A percentile compares a stretch with the other conserved stretches of the same genome.
These are phyloP conservation scores for Drosophila kikkawai DNA, from an alignment of 1,140 invertebrate species.

Conservation along the genomic window DNA sequence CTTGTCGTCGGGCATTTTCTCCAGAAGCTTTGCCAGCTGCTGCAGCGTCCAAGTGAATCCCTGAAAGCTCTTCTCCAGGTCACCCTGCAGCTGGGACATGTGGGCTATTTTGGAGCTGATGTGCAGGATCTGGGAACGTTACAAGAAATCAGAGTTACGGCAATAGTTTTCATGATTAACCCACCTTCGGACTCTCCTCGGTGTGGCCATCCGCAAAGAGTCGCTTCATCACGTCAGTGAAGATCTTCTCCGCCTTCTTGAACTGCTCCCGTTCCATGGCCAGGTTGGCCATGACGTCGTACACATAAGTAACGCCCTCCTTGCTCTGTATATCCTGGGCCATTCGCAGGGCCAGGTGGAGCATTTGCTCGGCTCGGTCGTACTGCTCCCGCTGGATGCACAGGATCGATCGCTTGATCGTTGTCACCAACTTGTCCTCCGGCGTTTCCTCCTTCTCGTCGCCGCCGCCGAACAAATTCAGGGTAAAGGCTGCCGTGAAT, in stretches of 20 bases:
- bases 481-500: conserved; percentile 57
- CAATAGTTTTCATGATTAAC: conserved; percentile 52
- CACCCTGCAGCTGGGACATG: conserved; percentile 87
- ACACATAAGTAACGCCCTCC: conserved; percentile 93
- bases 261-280: conserved; percentile 91
- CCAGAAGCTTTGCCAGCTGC: conserved; percentile 86
- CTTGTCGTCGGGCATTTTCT: conserved; percentile 64
- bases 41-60: conserved; percentile 91
- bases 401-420: conserved; percentile 90
- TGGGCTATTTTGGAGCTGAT: conserved; percentile 89
- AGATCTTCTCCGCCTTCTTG: conserved; percentile 93
- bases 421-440: conserved; percentile 89
- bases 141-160: neutral
- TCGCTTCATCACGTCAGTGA: conserved; percentile 92
- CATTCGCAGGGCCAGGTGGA: conserved; percentile 92
- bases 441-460: conserved; percentile 85
- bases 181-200: conserved; percentile 91
- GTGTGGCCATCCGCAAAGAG: conserved; percentile 89
- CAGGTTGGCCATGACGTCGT: conserved; percentile 96
- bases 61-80: conserved; percentile 88
- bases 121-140: conserved; percentile 64
- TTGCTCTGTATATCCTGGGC: conserved; percentile 92
- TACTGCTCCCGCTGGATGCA: conserved; percentile 91
- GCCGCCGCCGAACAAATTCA: conserved; percentile 43
- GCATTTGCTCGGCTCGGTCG: conserved; percentile 92